These are phyloP conservation scores for Linnaemya vulpina DNA, from an alignment of 2,888 invertebrate species.

Conservation along the genomic window DNA sequence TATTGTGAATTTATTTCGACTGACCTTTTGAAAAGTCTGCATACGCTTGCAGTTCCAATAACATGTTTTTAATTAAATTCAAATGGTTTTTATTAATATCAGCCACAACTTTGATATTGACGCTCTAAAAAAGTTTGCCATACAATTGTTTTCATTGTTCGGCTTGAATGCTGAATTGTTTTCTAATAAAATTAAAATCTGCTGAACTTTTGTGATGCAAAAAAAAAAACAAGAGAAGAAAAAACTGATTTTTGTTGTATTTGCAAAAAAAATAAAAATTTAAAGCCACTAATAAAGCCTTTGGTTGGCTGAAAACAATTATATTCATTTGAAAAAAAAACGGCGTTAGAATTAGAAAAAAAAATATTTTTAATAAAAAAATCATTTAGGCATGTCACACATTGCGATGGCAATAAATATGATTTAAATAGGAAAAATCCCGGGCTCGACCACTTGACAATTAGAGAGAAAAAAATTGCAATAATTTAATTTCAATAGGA, in stretches of 20 bases:
- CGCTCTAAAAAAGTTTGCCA: neutral
- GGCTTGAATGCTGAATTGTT: neutral
- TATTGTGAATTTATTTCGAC: neutral
- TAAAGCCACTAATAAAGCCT: neutral
- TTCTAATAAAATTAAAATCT: constrained; percentile 8
- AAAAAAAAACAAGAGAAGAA: neutral
- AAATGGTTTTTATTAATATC: neutral
- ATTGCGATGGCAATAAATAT: too few relatives aligned
- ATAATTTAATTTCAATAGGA: too few relatives aligned
- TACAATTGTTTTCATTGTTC: neutral
- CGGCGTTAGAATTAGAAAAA: neutral
- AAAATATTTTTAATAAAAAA: neutral
- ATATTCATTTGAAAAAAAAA: neutral
- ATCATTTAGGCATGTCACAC: too few relatives aligned
- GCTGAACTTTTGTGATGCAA: neutral
- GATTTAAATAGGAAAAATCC: too few relatives aligned
- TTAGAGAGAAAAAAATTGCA: too few relatives aligned
- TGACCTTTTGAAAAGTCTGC: neutral
- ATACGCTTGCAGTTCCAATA: neutral
- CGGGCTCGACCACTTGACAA: too few relatives aligned
- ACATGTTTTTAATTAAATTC: neutral
- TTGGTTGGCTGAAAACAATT: neutral
- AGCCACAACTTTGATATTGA: neutral
- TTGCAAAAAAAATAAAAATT: neutral
- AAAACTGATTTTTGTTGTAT: neutral